Percentiles rank a stretch among this genome's conserved stretches.
Conservation (phyloP, 1,140 invertebrate genomes). For the Drosophila orena region DNA sequence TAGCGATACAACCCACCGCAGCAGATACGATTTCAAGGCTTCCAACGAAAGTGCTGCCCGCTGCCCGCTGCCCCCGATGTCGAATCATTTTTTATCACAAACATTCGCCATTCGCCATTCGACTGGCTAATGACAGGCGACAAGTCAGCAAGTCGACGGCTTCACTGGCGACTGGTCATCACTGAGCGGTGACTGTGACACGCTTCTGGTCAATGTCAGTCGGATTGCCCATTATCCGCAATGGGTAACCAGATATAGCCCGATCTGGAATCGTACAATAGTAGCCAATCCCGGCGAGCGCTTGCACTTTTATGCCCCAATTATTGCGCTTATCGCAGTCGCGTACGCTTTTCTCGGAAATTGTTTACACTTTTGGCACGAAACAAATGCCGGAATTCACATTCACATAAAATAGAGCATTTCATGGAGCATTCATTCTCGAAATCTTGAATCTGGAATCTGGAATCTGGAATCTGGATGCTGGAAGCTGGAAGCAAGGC, state of each 20-base stretch:
- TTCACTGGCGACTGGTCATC: conserved; percentile 12
- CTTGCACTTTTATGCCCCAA: conserved; percentile 58
- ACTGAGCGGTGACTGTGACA: conserved; percentile 43
- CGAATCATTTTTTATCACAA: conserved; percentile 70
- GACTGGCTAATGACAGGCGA: conserved; percentile 72
- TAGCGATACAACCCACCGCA: conserved; percentile 16
- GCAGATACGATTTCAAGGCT: conserved; percentile 62
- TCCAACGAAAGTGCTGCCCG: conserved; percentile 56
- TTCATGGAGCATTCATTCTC: conserved; percentile 14
- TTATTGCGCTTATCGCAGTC: conserved; percentile 54
- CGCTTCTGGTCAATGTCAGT: conserved; percentile 75
- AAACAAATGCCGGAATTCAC: conserved; percentile 8
- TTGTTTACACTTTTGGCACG: conserved; percentile 25
- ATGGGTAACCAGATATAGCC: conserved; percentile 22
- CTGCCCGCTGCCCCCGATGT: neutral
- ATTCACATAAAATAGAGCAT: conserved; percentile 35
- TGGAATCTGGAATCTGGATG: neutral
- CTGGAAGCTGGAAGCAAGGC: no score
- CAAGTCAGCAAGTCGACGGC: conserved; percentile 58
- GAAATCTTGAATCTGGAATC: neutral
- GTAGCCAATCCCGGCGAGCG: conserved; percentile 8
- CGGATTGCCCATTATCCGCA: no score
- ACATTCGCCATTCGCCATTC: conserved; percentile 31
- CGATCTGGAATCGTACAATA: no score
- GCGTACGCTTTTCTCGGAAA: conserved; percentile 36